These are phyloP conservation scores for Malurus alboscapulatus DNA, from an alignment of 2,113 vertebrate genomes.

Conservation along the genomic window DNA sequence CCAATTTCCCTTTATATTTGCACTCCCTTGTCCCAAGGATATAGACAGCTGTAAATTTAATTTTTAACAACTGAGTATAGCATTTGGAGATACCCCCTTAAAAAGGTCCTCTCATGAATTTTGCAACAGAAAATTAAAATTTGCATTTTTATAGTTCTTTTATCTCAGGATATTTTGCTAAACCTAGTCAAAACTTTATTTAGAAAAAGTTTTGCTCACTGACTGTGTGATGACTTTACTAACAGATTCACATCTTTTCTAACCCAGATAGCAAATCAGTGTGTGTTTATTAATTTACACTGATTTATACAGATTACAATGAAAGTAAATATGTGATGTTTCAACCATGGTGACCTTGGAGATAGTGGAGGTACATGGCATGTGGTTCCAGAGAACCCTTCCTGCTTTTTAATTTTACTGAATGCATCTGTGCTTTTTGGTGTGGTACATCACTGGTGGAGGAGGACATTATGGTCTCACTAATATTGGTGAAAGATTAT, in stretches of 20 bases:
- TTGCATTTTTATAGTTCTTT: constrained; percentile 59
- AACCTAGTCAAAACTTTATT: constrained; percentile 19
- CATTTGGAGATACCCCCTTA: background rate
- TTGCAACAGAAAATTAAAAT: constrained; percentile 41
- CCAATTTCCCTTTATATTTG: background rate
- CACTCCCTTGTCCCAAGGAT: background rate
- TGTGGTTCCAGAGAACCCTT: background rate
- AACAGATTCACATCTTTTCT: background rate
- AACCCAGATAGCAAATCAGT: background rate
- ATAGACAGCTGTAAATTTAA: background rate
- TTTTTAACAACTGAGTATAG: background rate
- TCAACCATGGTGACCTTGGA: background rate
- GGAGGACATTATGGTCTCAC: background rate
- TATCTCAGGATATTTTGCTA: constrained; percentile 41
- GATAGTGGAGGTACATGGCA: no score
- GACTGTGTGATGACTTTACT: background rate
- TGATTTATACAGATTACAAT: background rate
- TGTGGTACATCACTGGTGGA: background rate
- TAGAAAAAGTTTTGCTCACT: background rate
- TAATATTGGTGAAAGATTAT: background rate
- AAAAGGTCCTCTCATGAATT: constrained; percentile 15
- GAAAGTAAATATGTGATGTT: background rate
- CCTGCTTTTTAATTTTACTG: background rate
- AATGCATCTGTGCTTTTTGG: background rate
- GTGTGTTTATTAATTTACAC: background rate